These are phyloP conservation scores for Scleropages formosus DNA, from an alignment of 2,797 vertebrate genomes.

Conservation along the genomic window DNA sequence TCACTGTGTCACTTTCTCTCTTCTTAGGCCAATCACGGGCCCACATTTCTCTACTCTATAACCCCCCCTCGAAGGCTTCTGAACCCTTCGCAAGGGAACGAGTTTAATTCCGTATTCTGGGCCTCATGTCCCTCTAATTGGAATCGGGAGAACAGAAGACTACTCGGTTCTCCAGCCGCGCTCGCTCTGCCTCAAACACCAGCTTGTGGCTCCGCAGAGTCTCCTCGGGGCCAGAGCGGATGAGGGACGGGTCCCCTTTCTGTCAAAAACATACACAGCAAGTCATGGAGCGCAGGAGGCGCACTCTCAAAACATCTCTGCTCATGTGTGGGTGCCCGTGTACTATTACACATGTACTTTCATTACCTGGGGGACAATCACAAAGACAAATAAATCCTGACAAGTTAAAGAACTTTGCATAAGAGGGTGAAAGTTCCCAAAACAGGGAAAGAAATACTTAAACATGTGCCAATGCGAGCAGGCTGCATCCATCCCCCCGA, in stretches of 20 bases:
- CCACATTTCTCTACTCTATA: not conserved
- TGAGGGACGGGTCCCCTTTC: conserved; percentile 69
- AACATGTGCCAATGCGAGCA: no score
- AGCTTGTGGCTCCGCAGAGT: conserved; percentile 75
- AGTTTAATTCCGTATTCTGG: not conserved
- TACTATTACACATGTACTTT: no score
- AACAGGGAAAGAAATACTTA: no score
- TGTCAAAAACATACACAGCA: conserved; percentile 39
- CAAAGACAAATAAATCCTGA: no score
- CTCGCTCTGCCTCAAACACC: conserved; percentile 78
- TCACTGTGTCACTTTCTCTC: no score
- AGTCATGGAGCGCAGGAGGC: not conserved
- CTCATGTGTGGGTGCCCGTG: no score
- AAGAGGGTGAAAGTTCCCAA: no score
- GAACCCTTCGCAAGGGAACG: no score
- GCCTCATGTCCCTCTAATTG: not conserved
- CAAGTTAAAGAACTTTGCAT: no score
- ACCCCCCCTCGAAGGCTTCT: not conserved
- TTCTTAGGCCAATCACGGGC: conserved; percentile 12
- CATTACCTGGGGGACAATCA: no score
- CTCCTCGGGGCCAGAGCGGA: conserved; percentile 70
- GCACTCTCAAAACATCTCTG: no score
- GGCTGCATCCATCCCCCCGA: not conserved
- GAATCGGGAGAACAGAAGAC: conserved; percentile 51
- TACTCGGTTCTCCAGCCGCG: conserved; percentile 69